Evolutionary conservation across 1,140 invertebrate genomes (phyloP).

Genomic region (Drosophila pruinosa): DNA sequence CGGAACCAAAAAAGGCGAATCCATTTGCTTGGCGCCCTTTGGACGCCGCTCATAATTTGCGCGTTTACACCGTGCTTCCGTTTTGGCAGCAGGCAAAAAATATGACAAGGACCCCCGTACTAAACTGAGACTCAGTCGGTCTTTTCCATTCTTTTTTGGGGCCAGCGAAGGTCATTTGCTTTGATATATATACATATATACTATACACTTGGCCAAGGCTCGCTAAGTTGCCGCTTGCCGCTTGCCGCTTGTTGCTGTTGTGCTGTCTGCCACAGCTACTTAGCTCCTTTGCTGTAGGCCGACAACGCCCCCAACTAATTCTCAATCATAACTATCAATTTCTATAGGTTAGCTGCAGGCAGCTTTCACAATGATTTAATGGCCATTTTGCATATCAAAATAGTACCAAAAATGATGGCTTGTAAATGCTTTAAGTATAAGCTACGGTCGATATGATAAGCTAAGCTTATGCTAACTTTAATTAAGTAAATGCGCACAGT

Average conservation of each 20-base stretch:
- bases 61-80: constrained; percentile 58
- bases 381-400: not conserved
- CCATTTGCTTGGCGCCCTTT: constrained; percentile 45
- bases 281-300: not conserved
- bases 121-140: not conserved
- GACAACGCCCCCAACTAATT: constrained; percentile 49
- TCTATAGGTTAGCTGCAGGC: constrained; percentile 24
- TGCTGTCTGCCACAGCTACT: not conserved
- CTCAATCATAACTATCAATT: constrained; percentile 63
- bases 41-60: constrained; percentile 60
- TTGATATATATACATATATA: not conserved
- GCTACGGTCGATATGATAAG: not conserved
- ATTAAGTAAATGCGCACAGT: not conserved
- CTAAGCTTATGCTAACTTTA: not conserved
- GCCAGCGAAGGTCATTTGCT: constrained; percentile 1
- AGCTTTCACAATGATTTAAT: constrained; percentile 5
- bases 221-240: not conserved
- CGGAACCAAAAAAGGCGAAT: constrained; percentile 1
- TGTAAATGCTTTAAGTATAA: not conserved
- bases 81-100: constrained; percentile 60
- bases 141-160: not conserved
- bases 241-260: not conserved
- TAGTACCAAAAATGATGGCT: not conserved
- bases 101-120: no score
- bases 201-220: constrained; percentile 24